Evolutionary conservation across 1,140 invertebrate species (phyloP), one percentile per base, ranked within the genome.

Genomic region (Zaprionus camerounensis): DNA sequence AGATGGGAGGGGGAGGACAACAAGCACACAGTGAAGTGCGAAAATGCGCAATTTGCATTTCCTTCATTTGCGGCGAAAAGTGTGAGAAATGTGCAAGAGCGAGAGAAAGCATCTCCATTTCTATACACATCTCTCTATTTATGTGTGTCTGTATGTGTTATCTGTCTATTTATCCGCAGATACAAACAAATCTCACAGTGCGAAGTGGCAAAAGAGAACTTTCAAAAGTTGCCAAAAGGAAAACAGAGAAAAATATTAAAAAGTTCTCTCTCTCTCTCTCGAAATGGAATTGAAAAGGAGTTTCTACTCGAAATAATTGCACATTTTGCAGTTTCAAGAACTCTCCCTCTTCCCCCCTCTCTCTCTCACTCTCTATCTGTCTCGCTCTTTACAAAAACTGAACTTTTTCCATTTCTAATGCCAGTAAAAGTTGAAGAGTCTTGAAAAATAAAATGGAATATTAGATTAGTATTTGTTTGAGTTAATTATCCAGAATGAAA

Each of bases 41-140:
- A 76, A 76, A 71, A 65, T 61, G 68, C 64, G 57, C 59, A 76
- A 76, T 76, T 76, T 76, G 73, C 73, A 76, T 76, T 76, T 76
- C 64, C 67, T 58, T 71, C 61, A 71, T 76, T 76, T 76, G 73
- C 24, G 61, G 61, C 15, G 34, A 34, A 65, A 51, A 71, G 73
- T 75, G 67, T 61, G 59, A 70, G 49, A 70, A 63, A 75, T 75
- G 38, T 69, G 41, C 63, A 38, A 59, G 7, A 13, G 41, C 28
- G 38, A 64, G 36, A n/a, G 56, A 13, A 31, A 20, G 24, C 59
- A 71, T 58, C 38, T 71, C 11, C 56, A 44, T 4, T 28, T 69
- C 41, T 51, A 53, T 34, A 22, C 31, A n/a, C 9, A 11, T 34
- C 9, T 34, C 9, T 24, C 17, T 49, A 59, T 36, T 13, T 51